Evolutionary conservation across 2,797 vertebrate species (phyloP), one percentile per base, ranked within the genome.

Genomic region (Coilia nasus): DNA sequence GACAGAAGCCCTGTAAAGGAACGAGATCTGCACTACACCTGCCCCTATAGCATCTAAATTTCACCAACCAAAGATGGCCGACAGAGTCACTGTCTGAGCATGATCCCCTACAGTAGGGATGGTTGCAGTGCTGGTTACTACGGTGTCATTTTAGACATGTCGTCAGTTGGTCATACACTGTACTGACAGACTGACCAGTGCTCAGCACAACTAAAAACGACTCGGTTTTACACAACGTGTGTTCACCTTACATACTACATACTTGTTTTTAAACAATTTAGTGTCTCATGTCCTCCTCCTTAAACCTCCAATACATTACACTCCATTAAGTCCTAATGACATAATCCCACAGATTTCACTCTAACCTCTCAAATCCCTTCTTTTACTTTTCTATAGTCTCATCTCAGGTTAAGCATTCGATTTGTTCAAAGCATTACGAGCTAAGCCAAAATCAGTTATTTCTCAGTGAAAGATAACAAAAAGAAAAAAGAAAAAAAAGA

Each of bases 151-250:
- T 75, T 11, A 75, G 67, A 31, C 67, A 41, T 75, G 17, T 44
- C 19, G 21, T 15, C 71, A 78, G 35, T 41, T 75, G 15, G 7
- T 44, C 71, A 44, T 35, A 15, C 9, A 78, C 71, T 44, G 35
- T 78, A 21, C 31, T 44, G 15, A 78, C 31, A 78, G 5, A 41
- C 17, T 41, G 15, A 44, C 35, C 71, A 78, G 35, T 78, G 71
- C 41, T 44, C 71, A 78, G 71, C 35, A 78, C 71, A 78, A 78
- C 71, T 78, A 78, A 44, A 41, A 78, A 67, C 31, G 62, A 67
- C 62, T 67, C 31, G 17, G 19, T 3, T 78, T 78, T 44, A 41
- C 35, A 44, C 35, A 78, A 31, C 19, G 50, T 54, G 50, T 54
- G 71, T n/a, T 21, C 35, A 78, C 44, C 71, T 78, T 17, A 44